Percentiles rank a stretch among this genome's conserved stretches.
Conservation (phyloP, 2,888 invertebrate species). For the Melanargia galathea region DNA sequence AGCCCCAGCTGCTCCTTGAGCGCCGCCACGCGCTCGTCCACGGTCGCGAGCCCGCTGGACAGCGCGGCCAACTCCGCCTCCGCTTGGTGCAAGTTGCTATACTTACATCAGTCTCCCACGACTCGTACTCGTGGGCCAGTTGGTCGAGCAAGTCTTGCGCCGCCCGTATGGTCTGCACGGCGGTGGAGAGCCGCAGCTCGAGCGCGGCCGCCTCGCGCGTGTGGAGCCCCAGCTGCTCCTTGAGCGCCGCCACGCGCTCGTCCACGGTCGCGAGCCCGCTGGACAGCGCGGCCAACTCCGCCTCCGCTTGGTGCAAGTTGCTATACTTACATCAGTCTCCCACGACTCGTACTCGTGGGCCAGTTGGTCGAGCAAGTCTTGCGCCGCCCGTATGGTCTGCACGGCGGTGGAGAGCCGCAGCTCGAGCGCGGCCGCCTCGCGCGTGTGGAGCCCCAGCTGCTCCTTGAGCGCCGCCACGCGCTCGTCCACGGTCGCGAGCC, state of each 20-base stretch:
- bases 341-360: constrained; percentile 95
- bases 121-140: constrained; percentile 92
- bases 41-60: constrained; percentile 88
- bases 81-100: constrained; percentile 89
- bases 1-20: constrained; percentile 84
- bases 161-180: constrained; percentile 92
- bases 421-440: constrained; percentile 94
- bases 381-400: constrained; percentile 92
- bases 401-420: constrained; percentile 90
- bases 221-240: constrained; percentile 78
- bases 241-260: constrained; percentile 88
- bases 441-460: constrained; percentile 62
- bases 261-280: constrained; percentile 91
- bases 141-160: constrained; percentile 86
- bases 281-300: constrained; percentile 89
- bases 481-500: constrained; percentile 90
- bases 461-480: constrained; percentile 89
- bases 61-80: constrained; percentile 91
- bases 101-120: constrained; percentile 87
- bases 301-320: constrained; percentile 91
- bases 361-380: constrained; percentile 85
- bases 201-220: constrained; percentile 90
- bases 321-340: constrained; percentile 85
- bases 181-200: constrained; percentile 90
- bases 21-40: constrained; percentile 90